phyloP scores from a whole-genome alignment of 2,113 vertebrate genomes.

The Marmota monax region DNA sequence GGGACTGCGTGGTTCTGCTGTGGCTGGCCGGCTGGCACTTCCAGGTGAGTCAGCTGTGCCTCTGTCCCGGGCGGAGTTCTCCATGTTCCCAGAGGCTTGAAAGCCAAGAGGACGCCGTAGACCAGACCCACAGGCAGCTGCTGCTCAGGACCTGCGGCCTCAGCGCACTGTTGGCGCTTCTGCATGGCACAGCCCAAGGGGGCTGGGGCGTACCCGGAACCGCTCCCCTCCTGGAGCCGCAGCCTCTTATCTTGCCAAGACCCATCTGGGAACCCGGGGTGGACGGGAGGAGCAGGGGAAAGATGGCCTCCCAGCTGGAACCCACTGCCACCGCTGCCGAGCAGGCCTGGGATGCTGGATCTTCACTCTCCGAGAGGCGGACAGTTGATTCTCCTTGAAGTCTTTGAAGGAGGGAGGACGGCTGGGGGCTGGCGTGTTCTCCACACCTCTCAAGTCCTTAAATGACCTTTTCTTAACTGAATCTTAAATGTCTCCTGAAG shows the following conservation, averaged over 20 bases:
- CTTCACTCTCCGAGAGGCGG: not conserved
- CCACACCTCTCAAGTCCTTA: not conserved
- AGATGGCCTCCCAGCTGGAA: not conserved
- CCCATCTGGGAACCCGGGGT: not conserved
- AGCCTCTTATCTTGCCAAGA: not conserved
- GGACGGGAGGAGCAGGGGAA: not conserved
- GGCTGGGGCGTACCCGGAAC: too few species aligned
- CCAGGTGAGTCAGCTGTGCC: not conserved
- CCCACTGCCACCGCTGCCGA: too few species aligned
- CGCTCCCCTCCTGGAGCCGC: not conserved
- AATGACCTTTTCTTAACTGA: not conserved
- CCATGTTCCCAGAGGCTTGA: not conserved
- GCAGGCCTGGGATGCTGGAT: not conserved
- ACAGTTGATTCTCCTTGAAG: not conserved
- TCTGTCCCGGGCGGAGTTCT: not conserved
- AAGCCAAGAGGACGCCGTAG: not conserved
- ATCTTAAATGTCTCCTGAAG: too few species aligned
- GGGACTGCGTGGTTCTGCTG: not conserved
- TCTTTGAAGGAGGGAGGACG: not conserved
- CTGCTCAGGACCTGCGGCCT: not conserved
- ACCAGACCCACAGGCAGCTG: too few species aligned
- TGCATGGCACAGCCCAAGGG: too few species aligned
- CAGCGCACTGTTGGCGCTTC: not conserved
- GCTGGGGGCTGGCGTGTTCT: not conserved
- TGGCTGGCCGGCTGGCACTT: not conserved